Evolutionary conservation across 1,140 invertebrate genomes (phyloP).

Genomic region (Acyrthosiphon pisum): DNA sequence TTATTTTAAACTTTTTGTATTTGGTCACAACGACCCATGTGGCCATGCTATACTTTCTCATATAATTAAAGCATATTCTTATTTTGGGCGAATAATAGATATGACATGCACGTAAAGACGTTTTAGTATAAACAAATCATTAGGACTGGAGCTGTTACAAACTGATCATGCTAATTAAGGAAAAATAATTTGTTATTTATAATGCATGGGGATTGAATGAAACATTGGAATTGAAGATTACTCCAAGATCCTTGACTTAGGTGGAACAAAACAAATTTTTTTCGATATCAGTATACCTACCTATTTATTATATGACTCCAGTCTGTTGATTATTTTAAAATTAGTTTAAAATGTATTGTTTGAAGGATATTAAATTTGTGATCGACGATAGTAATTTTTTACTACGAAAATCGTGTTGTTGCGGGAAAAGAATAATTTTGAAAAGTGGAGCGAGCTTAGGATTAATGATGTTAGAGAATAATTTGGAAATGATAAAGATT

Average conservation of each 20-base stretch:
- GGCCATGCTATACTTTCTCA: not conserved
- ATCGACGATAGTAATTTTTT: not conserved
- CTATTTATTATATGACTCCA: not conserved
- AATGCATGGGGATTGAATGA: no score
- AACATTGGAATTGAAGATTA: not conserved
- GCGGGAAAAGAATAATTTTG: not conserved
- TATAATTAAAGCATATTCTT: not conserved
- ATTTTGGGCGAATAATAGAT: not conserved
- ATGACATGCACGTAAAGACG: not conserved
- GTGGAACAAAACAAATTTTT: not conserved
- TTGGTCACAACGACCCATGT: not conserved
- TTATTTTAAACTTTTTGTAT: not conserved
- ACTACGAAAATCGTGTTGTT: not conserved
- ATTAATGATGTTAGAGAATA: not conserved
- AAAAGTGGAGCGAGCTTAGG: not conserved
- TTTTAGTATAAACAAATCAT: not conserved
- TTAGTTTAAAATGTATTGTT: not conserved
- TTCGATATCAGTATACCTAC: not conserved
- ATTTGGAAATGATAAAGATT: not conserved
- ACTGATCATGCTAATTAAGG: not conserved
- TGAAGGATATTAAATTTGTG: not conserved
- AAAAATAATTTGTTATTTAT: no score
- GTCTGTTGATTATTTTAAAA: not conserved
- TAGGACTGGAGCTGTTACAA: not conserved
- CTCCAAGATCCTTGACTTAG: not conserved